These are phyloP conservation scores for Papilio demoleus DNA, from an alignment of 2,888 invertebrate species.

Conservation along the genomic window DNA sequence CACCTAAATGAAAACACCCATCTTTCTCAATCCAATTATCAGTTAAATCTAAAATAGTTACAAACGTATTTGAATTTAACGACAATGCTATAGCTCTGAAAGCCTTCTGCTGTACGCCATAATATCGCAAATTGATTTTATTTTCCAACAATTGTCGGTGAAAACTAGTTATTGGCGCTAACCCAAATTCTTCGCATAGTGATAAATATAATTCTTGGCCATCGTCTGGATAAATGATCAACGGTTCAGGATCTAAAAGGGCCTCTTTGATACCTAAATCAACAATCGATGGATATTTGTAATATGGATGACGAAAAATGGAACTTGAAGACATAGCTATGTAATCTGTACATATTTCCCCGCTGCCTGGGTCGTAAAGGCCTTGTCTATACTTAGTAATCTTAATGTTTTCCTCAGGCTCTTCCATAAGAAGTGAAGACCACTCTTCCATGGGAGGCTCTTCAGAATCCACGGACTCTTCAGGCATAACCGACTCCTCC, in stretches of 20 bases:
- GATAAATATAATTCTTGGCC: slow-evolving; percentile 59
- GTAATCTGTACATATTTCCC: slow-evolving; percentile 52
- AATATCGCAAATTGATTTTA: slow-evolving; percentile 52
- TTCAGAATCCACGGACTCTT: slow-evolving; percentile 43
- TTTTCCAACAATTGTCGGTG: slow-evolving; percentile 51
- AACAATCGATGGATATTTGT: slow-evolving; percentile 53
- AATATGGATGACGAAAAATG: slow-evolving; percentile 49
- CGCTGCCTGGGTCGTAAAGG: slow-evolving; percentile 48
- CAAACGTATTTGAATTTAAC: slow-evolving; percentile 48
- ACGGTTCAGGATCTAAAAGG: slow-evolving; percentile 50
- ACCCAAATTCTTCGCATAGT: slow-evolving; percentile 53
- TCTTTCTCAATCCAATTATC: slow-evolving; percentile 55
- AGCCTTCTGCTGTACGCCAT: slow-evolving; percentile 45
- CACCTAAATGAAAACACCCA: slow-evolving; percentile 55
- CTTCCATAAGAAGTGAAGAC: slow-evolving; percentile 46
- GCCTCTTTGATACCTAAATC: slow-evolving; percentile 59
- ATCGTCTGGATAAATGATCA: slow-evolving; percentile 52
- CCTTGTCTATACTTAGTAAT: slow-evolving; percentile 45
- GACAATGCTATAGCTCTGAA: slow-evolving; percentile 50
- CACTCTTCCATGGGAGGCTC: slow-evolving; percentile 51
- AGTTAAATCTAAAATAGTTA: slow-evolving; percentile 52
- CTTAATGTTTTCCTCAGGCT: slow-evolving; percentile 45
- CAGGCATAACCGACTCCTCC: neutral
- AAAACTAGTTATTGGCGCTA: slow-evolving; percentile 52
- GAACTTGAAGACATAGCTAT: slow-evolving; percentile 51